Evolutionary conservation across 1,140 invertebrate species (phyloP).

Genomic region (Drosophila pandora): DNA sequence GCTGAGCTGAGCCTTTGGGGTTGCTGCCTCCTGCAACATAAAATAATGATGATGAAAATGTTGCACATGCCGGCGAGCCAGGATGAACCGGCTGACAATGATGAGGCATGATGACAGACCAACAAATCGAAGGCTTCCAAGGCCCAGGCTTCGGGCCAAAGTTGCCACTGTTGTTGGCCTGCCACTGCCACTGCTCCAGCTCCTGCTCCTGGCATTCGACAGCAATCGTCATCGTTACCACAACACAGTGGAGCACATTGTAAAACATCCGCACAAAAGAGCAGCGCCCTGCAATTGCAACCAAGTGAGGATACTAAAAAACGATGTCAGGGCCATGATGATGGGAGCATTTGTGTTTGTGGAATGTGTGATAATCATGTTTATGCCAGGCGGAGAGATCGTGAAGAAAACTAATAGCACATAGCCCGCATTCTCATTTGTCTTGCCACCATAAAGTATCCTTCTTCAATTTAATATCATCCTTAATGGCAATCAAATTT

Average conservation of each 20-base stretch:
- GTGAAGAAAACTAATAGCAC: not conserved
- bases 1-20: conserved; percentile 42
- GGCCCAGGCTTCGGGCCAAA: conserved; percentile 63
- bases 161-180: conserved; percentile 67
- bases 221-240: conserved; percentile 77
- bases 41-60: conserved; percentile 82
- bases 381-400: conserved; percentile 48
- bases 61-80: conserved; percentile 68
- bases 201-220: conserved; percentile 40
- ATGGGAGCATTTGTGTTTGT: conserved; percentile 62
- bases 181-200: conserved; percentile 10
- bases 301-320: conserved; percentile 59
- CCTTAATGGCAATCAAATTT: conserved; percentile 2
- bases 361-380: conserved; percentile 44
- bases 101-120: conserved; percentile 81
- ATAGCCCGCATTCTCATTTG: not conserved
- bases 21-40: conserved; percentile 62
- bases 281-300: conserved; percentile 52
- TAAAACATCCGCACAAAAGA: conserved; percentile 74
- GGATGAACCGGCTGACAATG: conserved; percentile 67
- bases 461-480: not conserved
- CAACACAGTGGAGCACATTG: conserved; percentile 78
- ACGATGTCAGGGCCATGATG: conserved; percentile 32
- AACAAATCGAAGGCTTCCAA: conserved; percentile 73
- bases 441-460: not conserved